Percentiles rank a stretch among this genome's conserved stretches.
Evolutionary conservation across 2,797 vertebrate genomes (phyloP).

Genomic region (Enteromius mattozi): DNA sequence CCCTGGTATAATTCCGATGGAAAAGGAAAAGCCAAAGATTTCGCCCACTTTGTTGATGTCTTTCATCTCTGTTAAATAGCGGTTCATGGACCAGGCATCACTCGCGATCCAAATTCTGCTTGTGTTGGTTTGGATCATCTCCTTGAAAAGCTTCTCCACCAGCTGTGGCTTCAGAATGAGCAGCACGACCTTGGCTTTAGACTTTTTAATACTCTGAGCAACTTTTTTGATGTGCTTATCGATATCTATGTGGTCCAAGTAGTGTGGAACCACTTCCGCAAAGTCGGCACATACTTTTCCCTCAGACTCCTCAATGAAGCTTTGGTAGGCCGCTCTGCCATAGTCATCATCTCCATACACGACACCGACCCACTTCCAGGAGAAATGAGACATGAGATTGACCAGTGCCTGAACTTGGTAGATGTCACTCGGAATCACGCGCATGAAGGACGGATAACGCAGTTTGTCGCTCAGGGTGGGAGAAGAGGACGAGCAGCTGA

Average conservation of each 20-base stretch:
- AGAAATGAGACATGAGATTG: constrained; percentile 52
- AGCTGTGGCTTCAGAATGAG: constrained; percentile 56
- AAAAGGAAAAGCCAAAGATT: constrained; percentile 66
- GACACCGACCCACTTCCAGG: constrained; percentile 84
- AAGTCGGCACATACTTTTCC: constrained; percentile 63
- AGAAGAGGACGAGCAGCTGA: constrained; percentile 62
- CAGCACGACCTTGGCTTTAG: constrained; percentile 56
- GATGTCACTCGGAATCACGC: constrained; percentile 65
- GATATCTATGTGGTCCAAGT: constrained; percentile 30
- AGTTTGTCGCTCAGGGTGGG: constrained; percentile 64
- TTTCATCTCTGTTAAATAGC: constrained; percentile 51
- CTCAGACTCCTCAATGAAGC: constrained; percentile 73
- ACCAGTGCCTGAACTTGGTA: constrained; percentile 62
- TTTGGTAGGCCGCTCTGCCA: constrained; percentile 76
- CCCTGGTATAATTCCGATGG: constrained; percentile 55
- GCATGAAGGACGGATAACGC: constrained; percentile 63
- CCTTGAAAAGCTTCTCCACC: constrained; percentile 61
- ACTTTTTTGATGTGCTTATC: constrained; percentile 36
- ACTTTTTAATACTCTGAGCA: constrained; percentile 43
- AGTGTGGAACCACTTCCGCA: constrained; percentile 54
- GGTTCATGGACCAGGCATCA: constrained; percentile 61
- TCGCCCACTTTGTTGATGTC: constrained; percentile 62
- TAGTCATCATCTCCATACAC: constrained; percentile 85
- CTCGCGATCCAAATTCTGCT: constrained; percentile 64
- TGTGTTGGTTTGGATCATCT: constrained; percentile 58